A percentile compares a stretch with the other conserved stretches of the same genome.
These are phyloP conservation scores for Disparrhopalites patrizii DNA, from an alignment of 2,888 invertebrate species.

Conservation along the genomic window DNA sequence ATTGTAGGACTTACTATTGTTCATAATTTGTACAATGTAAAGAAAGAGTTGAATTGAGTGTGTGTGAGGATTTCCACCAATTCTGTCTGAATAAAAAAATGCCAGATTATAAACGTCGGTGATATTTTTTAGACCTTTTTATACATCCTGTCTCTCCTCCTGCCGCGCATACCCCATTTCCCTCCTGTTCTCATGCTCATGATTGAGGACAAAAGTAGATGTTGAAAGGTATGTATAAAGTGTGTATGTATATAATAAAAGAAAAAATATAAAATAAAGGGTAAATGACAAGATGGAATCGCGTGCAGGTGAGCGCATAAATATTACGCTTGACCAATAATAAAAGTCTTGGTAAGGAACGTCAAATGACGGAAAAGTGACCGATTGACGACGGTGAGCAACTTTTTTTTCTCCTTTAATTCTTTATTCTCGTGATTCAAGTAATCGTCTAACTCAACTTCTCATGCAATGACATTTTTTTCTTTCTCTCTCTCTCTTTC, in stretches of 20 bases:
- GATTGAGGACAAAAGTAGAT: not conserved
- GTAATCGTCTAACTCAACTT: conserved; percentile 22
- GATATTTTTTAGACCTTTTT: too few species aligned
- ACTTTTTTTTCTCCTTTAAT: conserved; percentile 10
- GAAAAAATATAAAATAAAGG: too few species aligned
- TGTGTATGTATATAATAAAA: too few species aligned
- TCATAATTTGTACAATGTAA: too few species aligned
- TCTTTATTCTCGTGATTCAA: conserved; percentile 14
- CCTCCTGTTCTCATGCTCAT: too few species aligned
- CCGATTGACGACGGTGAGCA: conserved; percentile 25
- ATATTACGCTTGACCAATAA: conserved; percentile 10
- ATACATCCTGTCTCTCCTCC: too few species aligned
- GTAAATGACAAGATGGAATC: conserved; percentile 1
- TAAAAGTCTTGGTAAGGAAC: not conserved
- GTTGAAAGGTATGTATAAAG: not conserved
- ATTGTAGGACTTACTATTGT: too few species aligned
- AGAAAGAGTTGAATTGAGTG: too few species aligned
- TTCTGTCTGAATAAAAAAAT: too few species aligned
- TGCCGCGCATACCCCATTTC: too few species aligned
- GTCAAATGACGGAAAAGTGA: conserved; percentile 23
- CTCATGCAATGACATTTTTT: not conserved
- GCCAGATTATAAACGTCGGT: too few species aligned
- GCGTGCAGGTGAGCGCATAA: conserved; percentile 16
- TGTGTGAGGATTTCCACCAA: too few species aligned
- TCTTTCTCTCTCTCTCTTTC: not conserved